Evolutionary conservation across 2,797 vertebrate species (phyloP).

Genomic region (Rhabdomys pumilio): DNA sequence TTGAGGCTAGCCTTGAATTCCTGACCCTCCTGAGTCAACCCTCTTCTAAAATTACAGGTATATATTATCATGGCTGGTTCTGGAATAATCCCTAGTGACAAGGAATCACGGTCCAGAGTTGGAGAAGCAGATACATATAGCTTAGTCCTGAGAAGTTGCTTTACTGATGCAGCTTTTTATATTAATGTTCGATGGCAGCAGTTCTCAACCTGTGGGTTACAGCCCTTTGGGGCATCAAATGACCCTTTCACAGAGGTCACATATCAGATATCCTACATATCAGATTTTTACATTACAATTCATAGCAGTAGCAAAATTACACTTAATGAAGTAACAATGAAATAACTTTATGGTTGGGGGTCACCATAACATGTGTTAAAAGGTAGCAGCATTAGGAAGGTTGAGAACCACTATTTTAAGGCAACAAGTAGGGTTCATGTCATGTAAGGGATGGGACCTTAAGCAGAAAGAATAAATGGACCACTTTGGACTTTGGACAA

Average conservation of each 20-base stretch:
- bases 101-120: background rate
- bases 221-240: background rate
- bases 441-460: background rate
- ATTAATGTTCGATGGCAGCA: constrained; percentile 19
- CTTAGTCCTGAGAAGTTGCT: constrained; percentile 19
- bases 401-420: background rate
- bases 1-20: background rate
- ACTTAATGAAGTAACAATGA: background rate
- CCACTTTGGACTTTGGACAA: background rate
- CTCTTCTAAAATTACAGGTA: background rate
- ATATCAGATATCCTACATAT: background rate
- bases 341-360: background rate
- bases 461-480: constrained; percentile 1
- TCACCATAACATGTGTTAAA: background rate
- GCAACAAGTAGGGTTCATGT: background rate
- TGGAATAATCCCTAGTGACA: background rate
- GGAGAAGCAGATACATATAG: background rate
- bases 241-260: background rate
- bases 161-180: constrained; percentile 4
- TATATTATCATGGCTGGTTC: background rate
- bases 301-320: background rate
- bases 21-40: background rate
- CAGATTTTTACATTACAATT: background rate
- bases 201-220: background rate
- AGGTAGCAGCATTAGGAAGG: background rate